Base-by-base conservation (phyloP, 1,140 invertebrate species). In the Protaetia brevitarsis region DNA sequence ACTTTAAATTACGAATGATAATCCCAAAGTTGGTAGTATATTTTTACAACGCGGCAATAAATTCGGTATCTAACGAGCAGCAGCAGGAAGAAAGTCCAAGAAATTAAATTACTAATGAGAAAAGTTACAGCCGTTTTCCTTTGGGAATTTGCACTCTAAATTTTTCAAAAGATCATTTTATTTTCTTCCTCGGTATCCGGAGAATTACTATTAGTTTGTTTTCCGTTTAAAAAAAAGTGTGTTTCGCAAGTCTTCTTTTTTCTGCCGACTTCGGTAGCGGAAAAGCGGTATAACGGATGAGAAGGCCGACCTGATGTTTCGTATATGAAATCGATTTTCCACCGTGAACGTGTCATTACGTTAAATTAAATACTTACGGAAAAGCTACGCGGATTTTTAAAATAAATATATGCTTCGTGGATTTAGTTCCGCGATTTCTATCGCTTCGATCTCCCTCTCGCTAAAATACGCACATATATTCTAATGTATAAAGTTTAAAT, bases 91-190 rank as follows among this genome's bases (percentile, higher is more conserved):
- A 19, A 19, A 51, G 41, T 51, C 41, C 3, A 51, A 51, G 41
- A 51, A 51, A 51, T 51, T 51, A 51, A 51, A 51, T 51, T 51
- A 51, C 41, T 51, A 51, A 51, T 51, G 41, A 19, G 41, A 51
- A 51, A 51, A 51, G 41, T 51, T 51, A 26, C 41, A 51, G 41
- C 16, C 6, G 21, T 21, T 23, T 23, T 19, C 19, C 26, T 51
- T 19, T 23, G 41, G 16, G 26, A 51, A 23, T 51, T 34, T 51
- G 19, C 41, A 23, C 41, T 51, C 4, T 51, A 51, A 51, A 51
- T 51, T 51, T 21, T 19, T 51, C 41, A 51, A 16, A 23, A 19
- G 16, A 51, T 51, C 21, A 51, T 51, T 51, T 51, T 51, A 51
- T 51, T 51, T 51, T 51, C 41, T 51, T 23, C 11, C 4, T 6